Evolutionary conservation across 2,888 invertebrate genomes (phyloP).

Genomic region (Parasteatoda lunata): DNA sequence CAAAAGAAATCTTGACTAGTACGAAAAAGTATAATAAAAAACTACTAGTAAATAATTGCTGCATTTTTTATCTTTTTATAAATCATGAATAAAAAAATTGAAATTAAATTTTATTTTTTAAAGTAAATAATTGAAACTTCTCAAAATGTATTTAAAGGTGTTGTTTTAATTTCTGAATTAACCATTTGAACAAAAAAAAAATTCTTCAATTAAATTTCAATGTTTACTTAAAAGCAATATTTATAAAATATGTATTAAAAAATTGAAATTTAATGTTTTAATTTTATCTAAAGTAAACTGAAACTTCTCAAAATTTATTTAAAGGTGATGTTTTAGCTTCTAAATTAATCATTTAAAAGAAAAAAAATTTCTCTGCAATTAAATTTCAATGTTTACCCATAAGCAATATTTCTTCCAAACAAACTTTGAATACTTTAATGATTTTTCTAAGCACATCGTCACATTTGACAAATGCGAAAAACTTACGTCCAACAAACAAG

Average conservation of each 20-base stretch:
- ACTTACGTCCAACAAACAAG: slow-evolving; percentile 42
- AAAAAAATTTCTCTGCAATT: slow-evolving; percentile 21
- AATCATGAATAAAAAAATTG: too few relatives aligned
- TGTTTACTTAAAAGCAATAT: slow-evolving; percentile 20
- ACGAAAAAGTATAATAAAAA: too few relatives aligned
- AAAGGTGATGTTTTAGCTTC: background rate
- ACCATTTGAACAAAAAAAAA: background rate
- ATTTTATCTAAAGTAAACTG: too few relatives aligned
- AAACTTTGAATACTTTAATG: slow-evolving; percentile 44
- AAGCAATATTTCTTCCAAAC: slow-evolving; percentile 25
- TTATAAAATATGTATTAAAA: too few relatives aligned
- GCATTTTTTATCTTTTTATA: too few relatives aligned
- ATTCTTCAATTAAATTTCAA: slow-evolving; percentile 25
- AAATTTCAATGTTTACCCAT: slow-evolving; percentile 32
- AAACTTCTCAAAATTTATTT: too few relatives aligned
- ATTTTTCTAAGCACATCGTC: slow-evolving; percentile 36
- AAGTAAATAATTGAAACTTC: too few relatives aligned
- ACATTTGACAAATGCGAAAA: slow-evolving; percentile 59
- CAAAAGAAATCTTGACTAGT: too few relatives aligned
- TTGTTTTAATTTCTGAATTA: background rate
- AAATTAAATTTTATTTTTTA: too few relatives aligned
- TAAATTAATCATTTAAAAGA: background rate
- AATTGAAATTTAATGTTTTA: too few relatives aligned
- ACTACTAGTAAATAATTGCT: too few relatives aligned
- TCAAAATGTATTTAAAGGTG: too few relatives aligned